Percentiles rank a stretch among this genome's conserved stretches.
Evolutionary conservation across 2,797 vertebrate genomes (phyloP).

Genomic region (Chrysolophus pictus): DNA sequence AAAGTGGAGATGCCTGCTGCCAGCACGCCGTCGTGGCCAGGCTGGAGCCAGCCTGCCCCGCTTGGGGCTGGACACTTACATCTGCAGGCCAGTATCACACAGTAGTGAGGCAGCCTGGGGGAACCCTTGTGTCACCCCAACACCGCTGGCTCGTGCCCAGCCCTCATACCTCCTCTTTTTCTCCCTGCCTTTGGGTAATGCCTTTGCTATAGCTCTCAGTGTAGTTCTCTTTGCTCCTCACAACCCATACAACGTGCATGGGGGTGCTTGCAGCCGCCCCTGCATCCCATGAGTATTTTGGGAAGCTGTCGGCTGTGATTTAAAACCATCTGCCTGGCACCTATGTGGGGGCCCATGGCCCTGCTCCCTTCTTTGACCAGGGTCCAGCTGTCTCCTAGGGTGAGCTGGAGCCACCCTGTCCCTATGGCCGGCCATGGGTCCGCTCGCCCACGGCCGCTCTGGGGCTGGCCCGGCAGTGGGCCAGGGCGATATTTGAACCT

Average conservation of each 20-base stretch:
- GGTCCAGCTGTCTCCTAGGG: neutral
- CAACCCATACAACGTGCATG: fast-evolving
- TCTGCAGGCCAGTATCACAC: neutral
- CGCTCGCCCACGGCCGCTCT: neutral
- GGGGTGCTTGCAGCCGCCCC: neutral
- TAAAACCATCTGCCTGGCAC: neutral
- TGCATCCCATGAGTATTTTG: neutral
- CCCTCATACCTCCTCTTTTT: neutral
- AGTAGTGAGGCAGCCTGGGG: fast-evolving
- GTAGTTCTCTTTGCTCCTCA: neutral
- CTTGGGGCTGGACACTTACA: neutral
- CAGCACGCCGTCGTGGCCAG: neutral
- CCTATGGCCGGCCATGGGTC: neutral
- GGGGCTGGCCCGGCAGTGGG: neutral
- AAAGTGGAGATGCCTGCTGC: slow-evolving; percentile 71
- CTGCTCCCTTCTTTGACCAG: neutral
- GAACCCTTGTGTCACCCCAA: neutral
- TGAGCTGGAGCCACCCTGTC: neutral
- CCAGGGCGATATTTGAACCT: slow-evolving; percentile 29
- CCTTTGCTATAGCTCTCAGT: neutral
- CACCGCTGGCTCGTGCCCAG: neutral
- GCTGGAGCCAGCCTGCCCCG: neutral
- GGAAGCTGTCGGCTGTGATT: neutral
- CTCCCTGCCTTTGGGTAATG: neutral
- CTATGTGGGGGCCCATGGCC: neutral